Conservation (phyloP, 2,113 vertebrate species). For the Fulica atra region DNA sequence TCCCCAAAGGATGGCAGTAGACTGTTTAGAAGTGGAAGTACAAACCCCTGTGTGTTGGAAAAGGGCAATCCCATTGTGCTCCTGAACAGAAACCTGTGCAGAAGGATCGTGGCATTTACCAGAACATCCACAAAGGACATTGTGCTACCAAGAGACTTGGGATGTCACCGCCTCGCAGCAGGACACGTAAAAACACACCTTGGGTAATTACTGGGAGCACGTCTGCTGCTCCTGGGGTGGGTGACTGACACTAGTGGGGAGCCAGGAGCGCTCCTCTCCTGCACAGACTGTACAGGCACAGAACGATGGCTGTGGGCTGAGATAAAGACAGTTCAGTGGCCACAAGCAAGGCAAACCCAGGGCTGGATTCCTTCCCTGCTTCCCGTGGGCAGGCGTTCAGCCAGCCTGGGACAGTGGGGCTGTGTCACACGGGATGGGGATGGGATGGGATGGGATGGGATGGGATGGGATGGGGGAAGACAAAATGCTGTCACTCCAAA, state of each 20-base stretch:
- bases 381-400: too few species aligned
- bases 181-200: not conserved
- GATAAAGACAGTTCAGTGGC: not conserved
- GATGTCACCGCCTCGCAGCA: not conserved
- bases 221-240: not conserved
- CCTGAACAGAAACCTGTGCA: not conserved
- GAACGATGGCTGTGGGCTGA: not conserved
- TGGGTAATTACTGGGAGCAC: not conserved
- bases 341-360: too few species aligned
- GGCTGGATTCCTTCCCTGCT: too few species aligned
- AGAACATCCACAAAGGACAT: not conserved
- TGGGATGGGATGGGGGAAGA: not conserved
- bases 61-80: not conserved
- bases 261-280: fast-evolving
- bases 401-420: not conserved
- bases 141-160: not conserved
- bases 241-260: fast-evolving
- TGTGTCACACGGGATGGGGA: fast-evolving
- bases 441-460: too few species aligned
- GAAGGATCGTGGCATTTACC: not conserved
- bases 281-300: not conserved
- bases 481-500: not conserved
- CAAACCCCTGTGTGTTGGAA: not conserved
- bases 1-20: not conserved
- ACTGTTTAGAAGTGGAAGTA: not conserved